A percentile compares a stretch with the other conserved stretches of the same genome.
Evolutionary conservation across 1,140 invertebrate genomes (phyloP).

Genomic region (Episyrphus balteatus): DNA sequence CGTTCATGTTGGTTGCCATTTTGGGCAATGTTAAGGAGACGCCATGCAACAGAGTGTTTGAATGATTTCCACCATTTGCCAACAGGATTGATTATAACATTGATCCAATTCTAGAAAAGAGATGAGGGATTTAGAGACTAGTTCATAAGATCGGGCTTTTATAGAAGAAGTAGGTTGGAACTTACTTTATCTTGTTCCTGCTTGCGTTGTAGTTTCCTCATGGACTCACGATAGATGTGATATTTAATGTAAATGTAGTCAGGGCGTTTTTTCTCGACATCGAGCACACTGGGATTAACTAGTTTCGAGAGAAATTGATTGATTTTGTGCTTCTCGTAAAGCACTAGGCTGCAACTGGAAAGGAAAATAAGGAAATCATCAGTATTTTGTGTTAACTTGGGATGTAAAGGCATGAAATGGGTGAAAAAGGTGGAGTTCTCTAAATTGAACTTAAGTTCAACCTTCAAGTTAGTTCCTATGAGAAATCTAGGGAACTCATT

Average conservation of each 20-base stretch:
- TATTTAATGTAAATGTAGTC: conserved; percentile 37
- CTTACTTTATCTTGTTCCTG: conserved; percentile 27
- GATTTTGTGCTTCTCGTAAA: conserved; percentile 25
- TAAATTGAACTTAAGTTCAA: not conserved
- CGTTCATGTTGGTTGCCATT: conserved; percentile 34
- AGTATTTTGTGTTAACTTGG: not conserved
- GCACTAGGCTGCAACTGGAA: conserved; percentile 28
- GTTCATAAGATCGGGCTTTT: not conserved
- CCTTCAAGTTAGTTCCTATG: not conserved
- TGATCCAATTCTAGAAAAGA: conserved; percentile 27
- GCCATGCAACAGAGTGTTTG: conserved; percentile 40
- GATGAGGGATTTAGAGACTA: not conserved
- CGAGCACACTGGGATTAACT: conserved; percentile 20
- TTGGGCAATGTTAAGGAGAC: conserved; percentile 37
- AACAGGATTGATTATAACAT: conserved; percentile 32
- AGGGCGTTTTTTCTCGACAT: conserved; percentile 28
- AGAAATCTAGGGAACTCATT: no score
- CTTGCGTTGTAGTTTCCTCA: conserved; percentile 28
- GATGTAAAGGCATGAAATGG: conserved; percentile 9
- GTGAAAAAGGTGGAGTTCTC: not conserved
- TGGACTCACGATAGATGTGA: conserved; percentile 34
- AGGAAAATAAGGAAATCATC: conserved; percentile 6
- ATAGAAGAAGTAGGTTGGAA: not conserved
- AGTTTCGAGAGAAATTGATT: conserved; percentile 20
- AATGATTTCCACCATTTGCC: conserved; percentile 38